A percentile compares a stretch with the other conserved stretches of the same genome.
phyloP scores from a whole-genome alignment of 1,140 invertebrate genomes.

The Galleria mellonella region DNA sequence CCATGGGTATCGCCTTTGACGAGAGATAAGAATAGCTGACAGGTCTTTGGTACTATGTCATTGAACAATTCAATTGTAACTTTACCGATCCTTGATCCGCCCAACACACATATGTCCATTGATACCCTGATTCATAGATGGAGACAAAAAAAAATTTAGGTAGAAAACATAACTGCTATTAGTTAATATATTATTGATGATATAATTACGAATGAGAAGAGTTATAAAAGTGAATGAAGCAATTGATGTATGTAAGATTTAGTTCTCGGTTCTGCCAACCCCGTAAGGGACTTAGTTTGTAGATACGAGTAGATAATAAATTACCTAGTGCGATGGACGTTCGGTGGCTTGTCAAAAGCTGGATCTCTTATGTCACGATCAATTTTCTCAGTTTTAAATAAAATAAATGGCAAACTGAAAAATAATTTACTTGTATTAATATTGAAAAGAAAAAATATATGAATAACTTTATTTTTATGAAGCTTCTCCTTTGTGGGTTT shows the following conservation, averaged over 20 bases:
- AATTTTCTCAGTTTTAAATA: slow-evolving; percentile 59
- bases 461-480: too few relatives aligned
- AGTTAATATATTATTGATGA: too few relatives aligned
- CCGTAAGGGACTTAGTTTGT: too few relatives aligned
- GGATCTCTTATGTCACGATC: slow-evolving; percentile 53
- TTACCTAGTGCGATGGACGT: slow-evolving; percentile 38
- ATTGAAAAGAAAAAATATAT: background rate
- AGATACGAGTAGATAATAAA: slow-evolving; percentile 3
- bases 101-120: slow-evolving; percentile 54
- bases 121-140: slow-evolving; percentile 25
- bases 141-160: slow-evolving; percentile 6
- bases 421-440: too few relatives aligned
- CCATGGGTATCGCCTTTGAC: slow-evolving; percentile 42
- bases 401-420: slow-evolving; percentile 60
- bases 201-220: too few relatives aligned
- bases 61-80: slow-evolving; percentile 48
- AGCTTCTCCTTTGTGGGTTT: too few relatives aligned
- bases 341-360: slow-evolving; percentile 44
- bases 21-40: slow-evolving; percentile 45
- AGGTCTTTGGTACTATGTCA: slow-evolving; percentile 48
- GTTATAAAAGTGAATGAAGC: too few relatives aligned
- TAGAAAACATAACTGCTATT: too few relatives aligned
- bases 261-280: too few relatives aligned
- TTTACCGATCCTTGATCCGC: slow-evolving; percentile 52
- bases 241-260: too few relatives aligned